A percentile compares a stretch with the other conserved stretches of the same genome.
phyloP scores from a whole-genome alignment of 2,113 vertebrate genomes.

The Octodon degus region DNA sequence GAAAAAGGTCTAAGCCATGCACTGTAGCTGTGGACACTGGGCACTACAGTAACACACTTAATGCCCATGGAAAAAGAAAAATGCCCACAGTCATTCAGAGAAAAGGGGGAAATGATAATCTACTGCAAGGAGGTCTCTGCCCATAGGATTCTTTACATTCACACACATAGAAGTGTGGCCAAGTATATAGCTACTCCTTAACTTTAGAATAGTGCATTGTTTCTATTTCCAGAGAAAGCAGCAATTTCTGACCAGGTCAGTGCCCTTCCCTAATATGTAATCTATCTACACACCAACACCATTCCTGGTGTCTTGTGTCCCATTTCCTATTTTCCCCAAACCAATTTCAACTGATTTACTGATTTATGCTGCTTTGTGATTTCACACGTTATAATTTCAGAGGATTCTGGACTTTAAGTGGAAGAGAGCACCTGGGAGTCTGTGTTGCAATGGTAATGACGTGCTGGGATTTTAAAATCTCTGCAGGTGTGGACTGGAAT shows the following conservation, averaged over 20 bases:
- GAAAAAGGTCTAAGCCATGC: neutral
- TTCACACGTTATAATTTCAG: neutral
- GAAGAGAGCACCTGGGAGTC: neutral
- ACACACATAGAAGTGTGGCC: constrained; percentile 52
- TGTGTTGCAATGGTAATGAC: neutral
- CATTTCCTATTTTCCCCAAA: neutral
- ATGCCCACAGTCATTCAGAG: neutral
- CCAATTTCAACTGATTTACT: neutral
- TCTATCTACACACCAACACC: neutral
- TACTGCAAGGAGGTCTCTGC: constrained; percentile 29
- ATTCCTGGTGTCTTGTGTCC: neutral
- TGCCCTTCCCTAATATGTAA: neutral
- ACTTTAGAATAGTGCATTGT: neutral
- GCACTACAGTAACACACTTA: neutral
- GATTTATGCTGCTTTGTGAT: neutral
- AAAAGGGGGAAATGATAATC: constrained; percentile 31
- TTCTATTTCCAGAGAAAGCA: constrained; percentile 35
- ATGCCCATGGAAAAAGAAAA: neutral
- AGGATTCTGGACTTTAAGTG: neutral
- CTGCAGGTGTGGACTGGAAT: constrained; percentile 53
- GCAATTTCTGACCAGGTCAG: constrained; percentile 58
- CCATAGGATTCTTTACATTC: constrained; percentile 37
- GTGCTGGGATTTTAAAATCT: neutral
- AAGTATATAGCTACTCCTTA: neutral
- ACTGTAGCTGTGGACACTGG: neutral